These are phyloP conservation scores for Elephantulus edwardii DNA, from an alignment of 2,113 vertebrate genomes.

Conservation along the genomic window DNA sequence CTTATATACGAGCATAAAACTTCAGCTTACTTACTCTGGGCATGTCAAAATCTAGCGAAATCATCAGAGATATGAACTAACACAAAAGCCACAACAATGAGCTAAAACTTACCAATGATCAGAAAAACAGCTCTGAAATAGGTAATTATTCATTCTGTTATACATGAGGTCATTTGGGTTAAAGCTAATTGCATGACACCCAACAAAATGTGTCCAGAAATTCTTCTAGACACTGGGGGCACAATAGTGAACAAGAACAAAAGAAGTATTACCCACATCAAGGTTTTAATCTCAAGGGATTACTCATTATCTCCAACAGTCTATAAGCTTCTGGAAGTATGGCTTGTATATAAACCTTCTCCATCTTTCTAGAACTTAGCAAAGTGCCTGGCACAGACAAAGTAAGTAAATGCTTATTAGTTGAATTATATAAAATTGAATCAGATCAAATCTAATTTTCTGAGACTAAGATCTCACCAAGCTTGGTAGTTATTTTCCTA, in stretches of 20 bases:
- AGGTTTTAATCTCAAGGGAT: background rate
- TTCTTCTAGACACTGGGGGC: background rate
- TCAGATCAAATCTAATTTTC: constrained; percentile 27
- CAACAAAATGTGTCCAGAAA: background rate
- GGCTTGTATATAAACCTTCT: background rate
- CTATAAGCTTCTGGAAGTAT: background rate
- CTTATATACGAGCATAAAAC: background rate
- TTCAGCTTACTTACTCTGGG: background rate
- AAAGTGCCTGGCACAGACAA: background rate
- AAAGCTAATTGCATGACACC: background rate
- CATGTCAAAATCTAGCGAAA: background rate
- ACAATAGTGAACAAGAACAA: background rate
- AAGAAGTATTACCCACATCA: background rate
- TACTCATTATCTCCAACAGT: background rate
- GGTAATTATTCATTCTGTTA: background rate
- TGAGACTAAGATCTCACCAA: constrained; percentile 40
- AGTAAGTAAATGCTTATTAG: constrained; percentile 27
- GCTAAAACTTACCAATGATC: background rate
- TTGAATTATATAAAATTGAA: constrained; percentile 31
- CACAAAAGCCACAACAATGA: background rate
- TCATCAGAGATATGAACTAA: background rate
- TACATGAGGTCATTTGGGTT: background rate
- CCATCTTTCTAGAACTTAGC: constrained; percentile 5
- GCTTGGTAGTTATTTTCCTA: constrained; percentile 35
- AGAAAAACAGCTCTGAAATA: background rate